These are phyloP conservation scores for Ptilorrhoa leucosticta DNA, from an alignment of 2,113 vertebrate species.

Conservation along the genomic window DNA sequence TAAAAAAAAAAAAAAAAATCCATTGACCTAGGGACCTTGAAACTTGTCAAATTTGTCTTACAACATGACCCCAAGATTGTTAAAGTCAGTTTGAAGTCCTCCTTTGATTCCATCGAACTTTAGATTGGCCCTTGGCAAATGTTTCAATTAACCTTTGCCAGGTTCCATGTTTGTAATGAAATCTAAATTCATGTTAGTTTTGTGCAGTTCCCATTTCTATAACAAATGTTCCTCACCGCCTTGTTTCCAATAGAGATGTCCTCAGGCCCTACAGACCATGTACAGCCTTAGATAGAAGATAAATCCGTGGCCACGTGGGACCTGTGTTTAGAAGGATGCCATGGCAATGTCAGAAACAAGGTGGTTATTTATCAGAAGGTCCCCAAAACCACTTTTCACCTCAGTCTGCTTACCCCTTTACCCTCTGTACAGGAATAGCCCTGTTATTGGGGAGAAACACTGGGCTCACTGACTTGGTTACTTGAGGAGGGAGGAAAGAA, in stretches of 20 bases:
- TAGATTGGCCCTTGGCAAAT: conserved; percentile 6
- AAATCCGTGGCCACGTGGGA: background rate
- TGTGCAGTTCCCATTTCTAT: background rate
- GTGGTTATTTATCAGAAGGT: background rate
- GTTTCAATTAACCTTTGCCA: conserved; percentile 44
- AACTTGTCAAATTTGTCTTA: conserved; percentile 31
- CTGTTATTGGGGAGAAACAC: background rate
- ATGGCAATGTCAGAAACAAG: background rate
- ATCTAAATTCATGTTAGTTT: conserved; percentile 28
- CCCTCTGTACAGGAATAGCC: background rate
- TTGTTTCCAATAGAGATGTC: background rate
- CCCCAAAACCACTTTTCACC: background rate
- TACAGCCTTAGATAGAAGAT: background rate
- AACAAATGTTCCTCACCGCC: background rate
- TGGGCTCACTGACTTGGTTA: background rate
- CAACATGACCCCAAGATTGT: background rate
- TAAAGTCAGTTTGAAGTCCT: conserved; percentile 1
- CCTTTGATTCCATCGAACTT: background rate
- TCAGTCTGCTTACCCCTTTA: background rate
- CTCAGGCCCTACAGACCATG: background rate
- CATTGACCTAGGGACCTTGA: conserved; percentile 12
- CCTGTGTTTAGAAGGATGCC: background rate
- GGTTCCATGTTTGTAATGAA: conserved; percentile 17
- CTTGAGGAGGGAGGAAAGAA: background rate
- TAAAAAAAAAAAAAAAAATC: background rate